A percentile compares a stretch with the other conserved stretches of the same genome.
Evolutionary conservation across 2,888 invertebrate genomes (phyloP).

Genomic region (Calameuta filiformis): DNA sequence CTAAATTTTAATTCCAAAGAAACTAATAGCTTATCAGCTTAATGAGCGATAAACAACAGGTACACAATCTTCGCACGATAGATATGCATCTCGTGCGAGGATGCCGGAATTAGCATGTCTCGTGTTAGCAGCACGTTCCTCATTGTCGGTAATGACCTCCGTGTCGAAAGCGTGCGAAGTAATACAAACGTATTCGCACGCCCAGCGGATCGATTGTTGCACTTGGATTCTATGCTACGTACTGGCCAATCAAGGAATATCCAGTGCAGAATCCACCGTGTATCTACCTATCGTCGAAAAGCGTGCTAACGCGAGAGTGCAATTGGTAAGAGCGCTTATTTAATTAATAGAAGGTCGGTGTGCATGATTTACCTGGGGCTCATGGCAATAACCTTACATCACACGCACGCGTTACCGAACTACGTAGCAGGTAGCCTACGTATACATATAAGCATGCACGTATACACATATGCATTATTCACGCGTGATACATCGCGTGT

Average conservation of each 20-base stretch:
- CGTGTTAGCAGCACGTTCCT: too few relatives aligned
- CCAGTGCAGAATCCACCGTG: not conserved
- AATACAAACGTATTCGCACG: too few relatives aligned
- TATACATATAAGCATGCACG: not conserved
- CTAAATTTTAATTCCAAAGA: too few relatives aligned
- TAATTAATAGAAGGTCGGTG: conserved; percentile 20
- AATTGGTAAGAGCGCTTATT: conserved; percentile 26
- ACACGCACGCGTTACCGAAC: conserved; percentile 11
- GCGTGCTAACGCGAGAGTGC: conserved; percentile 17
- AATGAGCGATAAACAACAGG: too few relatives aligned
- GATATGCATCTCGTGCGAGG: too few relatives aligned
- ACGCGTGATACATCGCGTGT: conserved; percentile 23
- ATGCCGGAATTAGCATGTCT: too few relatives aligned
- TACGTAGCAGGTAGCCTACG: not conserved
- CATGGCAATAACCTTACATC: conserved; percentile 27
- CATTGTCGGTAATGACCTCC: too few relatives aligned
- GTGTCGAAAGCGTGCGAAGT: too few relatives aligned
- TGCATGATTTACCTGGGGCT: conserved; percentile 26
- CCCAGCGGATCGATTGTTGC: too few relatives aligned
- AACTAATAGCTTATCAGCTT: too few relatives aligned
- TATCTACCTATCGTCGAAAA: conserved; percentile 2
- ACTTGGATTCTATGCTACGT: not conserved
- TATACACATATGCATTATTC: conserved; percentile 26
- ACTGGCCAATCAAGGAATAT: not conserved
- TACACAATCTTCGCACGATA: too few relatives aligned